A percentile compares a stretch with the other conserved stretches of the same genome.
Conservation (phyloP, 2,888 invertebrate species). For the Hydropsyche betteni region DNA sequence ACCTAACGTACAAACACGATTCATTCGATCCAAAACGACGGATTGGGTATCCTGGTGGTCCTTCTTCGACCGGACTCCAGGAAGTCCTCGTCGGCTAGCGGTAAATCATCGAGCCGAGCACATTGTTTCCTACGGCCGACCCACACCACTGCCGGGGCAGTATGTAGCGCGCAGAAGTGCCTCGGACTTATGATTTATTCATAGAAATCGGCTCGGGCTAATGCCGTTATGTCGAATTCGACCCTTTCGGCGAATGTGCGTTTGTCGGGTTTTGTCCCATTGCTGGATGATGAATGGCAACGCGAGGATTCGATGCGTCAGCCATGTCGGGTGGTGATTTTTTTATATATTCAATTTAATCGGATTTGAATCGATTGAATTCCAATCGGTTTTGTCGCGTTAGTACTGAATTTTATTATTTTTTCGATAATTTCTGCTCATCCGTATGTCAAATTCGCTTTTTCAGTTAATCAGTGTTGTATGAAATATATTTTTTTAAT, state of each 20-base stretch:
- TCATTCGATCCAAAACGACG: conserved; percentile 37
- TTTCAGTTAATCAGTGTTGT: too few relatives aligned
- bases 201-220: conserved; percentile 32
- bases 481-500: too few relatives aligned
- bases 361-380: not conserved
- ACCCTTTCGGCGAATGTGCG: conserved; percentile 24
- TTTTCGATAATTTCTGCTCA: too few relatives aligned
- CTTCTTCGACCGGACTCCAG: conserved; percentile 11
- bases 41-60: conserved; percentile 15
- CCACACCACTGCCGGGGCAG: not conserved
- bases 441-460: too few relatives aligned
- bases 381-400: too few relatives aligned
- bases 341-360: conserved; percentile 13
- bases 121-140: conserved; percentile 25
- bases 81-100: conserved; percentile 30
- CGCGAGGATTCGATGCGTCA: too few relatives aligned
- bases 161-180: too few relatives aligned
- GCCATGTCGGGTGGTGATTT: not conserved
- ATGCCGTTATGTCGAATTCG: conserved; percentile 7
- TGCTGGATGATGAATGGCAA: too few relatives aligned
- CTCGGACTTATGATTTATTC: conserved; percentile 35
- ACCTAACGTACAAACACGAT: conserved; percentile 14
- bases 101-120: conserved; percentile 31
- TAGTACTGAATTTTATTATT: too few relatives aligned
- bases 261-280: too few relatives aligned